Evolutionary conservation across 2,888 invertebrate genomes (phyloP).

Genomic region (Hecatera dysodea): DNA sequence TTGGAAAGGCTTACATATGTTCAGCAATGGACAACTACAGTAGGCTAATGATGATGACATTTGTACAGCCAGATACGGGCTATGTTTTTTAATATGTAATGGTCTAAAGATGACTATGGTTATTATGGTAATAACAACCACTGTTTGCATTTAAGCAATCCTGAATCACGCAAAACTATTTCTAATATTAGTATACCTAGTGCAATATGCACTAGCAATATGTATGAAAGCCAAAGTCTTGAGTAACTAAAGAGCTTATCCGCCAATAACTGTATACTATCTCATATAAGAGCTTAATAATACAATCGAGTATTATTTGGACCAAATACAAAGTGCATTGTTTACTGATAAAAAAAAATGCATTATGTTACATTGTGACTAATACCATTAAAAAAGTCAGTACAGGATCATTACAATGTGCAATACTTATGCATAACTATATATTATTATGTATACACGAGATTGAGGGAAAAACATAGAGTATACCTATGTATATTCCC

Average conservation of each 20-base stretch:
- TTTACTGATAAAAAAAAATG: constrained; percentile 41
- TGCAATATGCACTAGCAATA: neutral
- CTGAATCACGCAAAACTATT: constrained; percentile 1
- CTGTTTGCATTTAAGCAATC: neutral
- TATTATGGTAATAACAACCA: neutral
- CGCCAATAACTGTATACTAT: too few relatives aligned
- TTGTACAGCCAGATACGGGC: neutral
- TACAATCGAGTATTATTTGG: constrained; percentile 7
- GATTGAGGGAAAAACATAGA: too few relatives aligned
- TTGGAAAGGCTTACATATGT: neutral
- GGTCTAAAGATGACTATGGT: neutral
- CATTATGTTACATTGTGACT: neutral
- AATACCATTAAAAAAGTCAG: neutral
- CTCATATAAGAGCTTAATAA: neutral
- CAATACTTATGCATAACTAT: neutral
- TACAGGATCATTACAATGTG: neutral
- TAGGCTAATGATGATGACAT: neutral
- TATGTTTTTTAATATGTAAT: neutral
- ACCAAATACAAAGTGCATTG: constrained; percentile 23
- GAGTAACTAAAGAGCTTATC: neutral
- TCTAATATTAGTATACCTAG: neutral
- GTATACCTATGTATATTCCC: neutral
- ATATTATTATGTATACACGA: neutral
- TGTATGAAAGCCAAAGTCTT: constrained; percentile 3
- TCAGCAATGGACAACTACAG: neutral